A percentile compares a stretch with the other conserved stretches of the same genome.
These are phyloP conservation scores for Epinotia nisella DNA, from an alignment of 2,888 invertebrate species.

Conservation along the genomic window DNA sequence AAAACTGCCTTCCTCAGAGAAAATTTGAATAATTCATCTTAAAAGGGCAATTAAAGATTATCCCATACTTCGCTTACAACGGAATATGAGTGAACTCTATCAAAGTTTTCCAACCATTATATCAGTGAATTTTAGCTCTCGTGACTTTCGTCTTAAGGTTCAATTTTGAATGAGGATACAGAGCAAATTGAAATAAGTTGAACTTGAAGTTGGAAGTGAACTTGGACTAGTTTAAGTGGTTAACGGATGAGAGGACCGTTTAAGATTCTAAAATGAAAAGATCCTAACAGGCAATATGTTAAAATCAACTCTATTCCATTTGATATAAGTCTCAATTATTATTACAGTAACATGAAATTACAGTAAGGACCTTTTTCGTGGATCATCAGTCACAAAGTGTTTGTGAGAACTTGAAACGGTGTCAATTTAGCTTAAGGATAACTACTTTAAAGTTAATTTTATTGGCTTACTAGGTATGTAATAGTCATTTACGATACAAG, in stretches of 20 bases:
- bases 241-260: constrained; percentile 6
- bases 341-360: background rate
- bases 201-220: constrained; percentile 14
- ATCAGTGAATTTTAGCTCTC: background rate
- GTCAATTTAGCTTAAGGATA: constrained; percentile 1
- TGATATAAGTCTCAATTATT: background rate
- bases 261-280: background rate
- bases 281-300: background rate
- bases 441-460: background rate
- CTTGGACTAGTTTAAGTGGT: constrained; percentile 28
- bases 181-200: constrained; percentile 12
- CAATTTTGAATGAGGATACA: background rate
- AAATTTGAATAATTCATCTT: too few relatives aligned
- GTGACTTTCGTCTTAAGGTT: background rate
- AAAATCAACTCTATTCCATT: background rate
- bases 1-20: too few relatives aligned
- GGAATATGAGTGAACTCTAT: constrained; percentile 7
- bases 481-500: too few relatives aligned
- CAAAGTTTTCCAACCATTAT: background rate
- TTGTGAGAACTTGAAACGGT: background rate
- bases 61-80: too few relatives aligned
- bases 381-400: background rate
- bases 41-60: too few relatives aligned
- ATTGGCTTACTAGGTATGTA: too few relatives aligned
- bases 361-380: background rate